Base-by-base conservation (phyloP, 92 coral and sea anemone species). In the Heliopora coerulea region DNA sequence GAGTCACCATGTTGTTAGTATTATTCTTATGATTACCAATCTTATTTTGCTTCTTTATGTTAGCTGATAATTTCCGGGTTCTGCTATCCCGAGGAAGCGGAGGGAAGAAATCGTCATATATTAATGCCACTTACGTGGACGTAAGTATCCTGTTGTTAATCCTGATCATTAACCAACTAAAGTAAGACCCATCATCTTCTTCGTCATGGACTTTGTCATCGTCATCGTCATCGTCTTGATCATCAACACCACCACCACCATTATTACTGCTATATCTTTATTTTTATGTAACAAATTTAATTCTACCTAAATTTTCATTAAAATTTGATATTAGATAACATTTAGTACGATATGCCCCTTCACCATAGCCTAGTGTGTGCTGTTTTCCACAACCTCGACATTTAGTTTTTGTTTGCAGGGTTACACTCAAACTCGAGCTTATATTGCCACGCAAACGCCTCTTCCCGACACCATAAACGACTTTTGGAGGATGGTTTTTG, bases 361-460 rank as follows among this genome's bases (percentile, higher is more conserved):
- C n/a, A n/a, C 62, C 30, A 1, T 56, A 56, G 18, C 62, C 28
- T 21, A 14, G 3, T 56, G 15, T 3, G 23, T 56, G 15, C 29
- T 56, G 30, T 8, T 11, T 0, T 61, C n/a, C 20, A 14, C n/a
- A 20, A 9, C 37, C 0, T 35, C 0, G 9, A 9, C 46, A 11
- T 28, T 33, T 61, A 61, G 1, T 64, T 19, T 64, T 23, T 56
- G 13, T 68, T 13, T 57, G 13, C 35, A 91, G 96, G 90, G 97
- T 3, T 88, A 91, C 81, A 85, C 91, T 74, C 97, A 86, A 74
- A 84, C 87, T 8, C 86, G 83, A 25, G 97, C 91, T 1, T 91
- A 87, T 75, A 83, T 91, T 33, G 97, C 97, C n/a, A 91, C 97
- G 26, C 97, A 91, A 70, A 96, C 97, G 31, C 97, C 97, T 15